Conservation (phyloP, 1,140 invertebrate species). For the Lysiphlebus fabarum region DNA sequence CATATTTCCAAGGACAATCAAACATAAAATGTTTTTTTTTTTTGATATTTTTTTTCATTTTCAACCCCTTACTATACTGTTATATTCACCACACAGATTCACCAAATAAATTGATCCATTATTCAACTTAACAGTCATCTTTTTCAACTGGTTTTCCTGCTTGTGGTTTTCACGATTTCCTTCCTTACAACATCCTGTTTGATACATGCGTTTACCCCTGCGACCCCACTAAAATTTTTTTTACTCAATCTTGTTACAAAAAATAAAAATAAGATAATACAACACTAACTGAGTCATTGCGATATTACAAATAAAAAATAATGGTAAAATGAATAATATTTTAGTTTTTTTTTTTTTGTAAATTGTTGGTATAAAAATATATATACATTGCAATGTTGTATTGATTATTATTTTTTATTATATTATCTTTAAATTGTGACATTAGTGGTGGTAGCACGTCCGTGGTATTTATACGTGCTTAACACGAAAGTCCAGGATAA, state of each 20-base stretch:
- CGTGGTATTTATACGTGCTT: constrained; percentile 19
- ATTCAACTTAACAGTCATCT: constrained; percentile 51
- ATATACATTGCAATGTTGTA: neutral
- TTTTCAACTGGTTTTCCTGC: constrained; percentile 24
- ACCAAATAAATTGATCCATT: constrained; percentile 54
- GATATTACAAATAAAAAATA: neutral
- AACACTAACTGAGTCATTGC: too few species aligned
- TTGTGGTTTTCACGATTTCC: constrained; percentile 20
- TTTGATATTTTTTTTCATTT: constrained; percentile 2
- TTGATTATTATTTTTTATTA: constrained; percentile 19
- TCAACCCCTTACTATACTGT: constrained; percentile 6
- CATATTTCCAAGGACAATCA: neutral
- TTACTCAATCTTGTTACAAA: constrained; percentile 2
- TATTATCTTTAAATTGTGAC: neutral
- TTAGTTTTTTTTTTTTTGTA: too few species aligned
- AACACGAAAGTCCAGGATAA: constrained; percentile 21
- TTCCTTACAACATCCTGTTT: constrained; percentile 27
- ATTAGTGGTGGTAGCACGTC: neutral
- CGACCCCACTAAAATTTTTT: constrained; percentile 1
- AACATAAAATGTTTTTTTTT: neutral
- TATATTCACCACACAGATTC: constrained; percentile 31
- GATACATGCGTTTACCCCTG: constrained; percentile 19
- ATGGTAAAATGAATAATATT: too few species aligned
- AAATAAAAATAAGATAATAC: neutral
- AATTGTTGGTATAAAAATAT: neutral